phyloP scores from a whole-genome alignment of 2,888 invertebrate genomes.

The Campoplex capitator region DNA sequence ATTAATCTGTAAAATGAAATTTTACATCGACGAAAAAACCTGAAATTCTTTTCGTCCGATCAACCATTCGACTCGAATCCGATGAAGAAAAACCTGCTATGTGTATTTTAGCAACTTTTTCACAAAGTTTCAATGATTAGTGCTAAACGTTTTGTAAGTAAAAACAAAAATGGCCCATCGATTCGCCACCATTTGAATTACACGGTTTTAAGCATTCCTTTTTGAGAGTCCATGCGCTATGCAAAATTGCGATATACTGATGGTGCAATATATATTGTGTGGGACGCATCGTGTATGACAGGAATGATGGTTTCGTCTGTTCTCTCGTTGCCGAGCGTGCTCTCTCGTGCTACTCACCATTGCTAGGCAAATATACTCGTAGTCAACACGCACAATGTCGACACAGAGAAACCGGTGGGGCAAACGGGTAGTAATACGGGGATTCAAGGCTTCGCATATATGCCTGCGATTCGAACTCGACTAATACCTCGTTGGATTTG shows the following conservation, averaged over 20 bases:
- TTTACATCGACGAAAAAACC: not conserved
- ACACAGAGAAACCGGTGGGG: constrained; percentile 60
- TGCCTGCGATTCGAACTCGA: constrained; percentile 59
- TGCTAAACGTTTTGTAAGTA: not conserved
- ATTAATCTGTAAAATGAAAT: no score
- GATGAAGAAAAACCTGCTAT: not conserved
- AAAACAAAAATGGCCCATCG: not conserved
- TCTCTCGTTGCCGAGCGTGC: constrained; percentile 59
- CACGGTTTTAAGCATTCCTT: not conserved
- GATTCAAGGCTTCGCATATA: constrained; percentile 60
- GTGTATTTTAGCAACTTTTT: no score
- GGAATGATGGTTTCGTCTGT: constrained; percentile 39
- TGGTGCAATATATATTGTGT: constrained; percentile 51
- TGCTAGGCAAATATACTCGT: constrained; percentile 82
- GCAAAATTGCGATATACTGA: constrained; percentile 39
- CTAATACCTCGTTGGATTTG: constrained; percentile 64
- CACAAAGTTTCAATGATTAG: no score
- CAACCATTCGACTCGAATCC: not conserved
- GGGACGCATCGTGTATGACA: constrained; percentile 55
- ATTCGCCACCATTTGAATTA: no score
- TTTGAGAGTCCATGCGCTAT: not conserved
- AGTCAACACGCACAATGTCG: constrained; percentile 74
- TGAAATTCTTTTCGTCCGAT: not conserved
- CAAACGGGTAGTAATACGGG: constrained; percentile 57
- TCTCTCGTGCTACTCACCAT: constrained; percentile 78